Evolutionary conservation across 2,888 invertebrate genomes (phyloP), one percentile per base, ranked within the genome.

Genomic region (Gryllus longicercus): DNA sequence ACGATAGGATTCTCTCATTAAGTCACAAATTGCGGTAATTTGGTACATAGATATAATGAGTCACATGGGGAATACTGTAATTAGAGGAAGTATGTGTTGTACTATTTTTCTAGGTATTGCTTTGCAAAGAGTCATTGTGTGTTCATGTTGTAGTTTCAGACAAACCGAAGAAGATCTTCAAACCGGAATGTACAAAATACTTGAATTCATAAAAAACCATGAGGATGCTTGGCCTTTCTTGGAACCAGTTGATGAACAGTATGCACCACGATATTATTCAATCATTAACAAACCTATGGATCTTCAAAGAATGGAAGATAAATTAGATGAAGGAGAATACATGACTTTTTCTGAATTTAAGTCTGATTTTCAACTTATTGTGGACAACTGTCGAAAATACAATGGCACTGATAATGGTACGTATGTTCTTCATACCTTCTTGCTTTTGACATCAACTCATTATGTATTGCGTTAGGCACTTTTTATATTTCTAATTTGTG

Each of bases 141-240:
- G 81, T 82, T 83, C 80, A 79, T 82, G 86, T 88, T 89, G 84
- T 88, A 94, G 94, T 86, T 94, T 94, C 87, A 91, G 92, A 84
- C 93, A 93, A 88, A 92, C 92, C 77, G 94, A 95, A 84, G 96
- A 96, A 86, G 95, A 96, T 85, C 90, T 95, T 81, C 93, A 94
- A 86, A 95, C 95, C 80, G 96, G 96, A 78, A 95, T 96, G 95
- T 95, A 96, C 87, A 96, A 96, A 90, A 95, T 97, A 81, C 89
- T 97, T 81, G 95, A 96, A 86, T 92, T 93, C 85, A 91, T 97
- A 74, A 95, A 94, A 85, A 93, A 93, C 84, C 96, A 97, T 86
- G 93, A 94, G 81, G 96, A 97, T 86, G 96, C 97, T 0, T 97
- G 97, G 97, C 97, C 97, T 0, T 97, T 98, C 87, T 91, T 95